These are phyloP conservation scores for Caenorhabditis virilis DNA, from an alignment of 2,888 invertebrate species.

Conservation along the genomic window DNA sequence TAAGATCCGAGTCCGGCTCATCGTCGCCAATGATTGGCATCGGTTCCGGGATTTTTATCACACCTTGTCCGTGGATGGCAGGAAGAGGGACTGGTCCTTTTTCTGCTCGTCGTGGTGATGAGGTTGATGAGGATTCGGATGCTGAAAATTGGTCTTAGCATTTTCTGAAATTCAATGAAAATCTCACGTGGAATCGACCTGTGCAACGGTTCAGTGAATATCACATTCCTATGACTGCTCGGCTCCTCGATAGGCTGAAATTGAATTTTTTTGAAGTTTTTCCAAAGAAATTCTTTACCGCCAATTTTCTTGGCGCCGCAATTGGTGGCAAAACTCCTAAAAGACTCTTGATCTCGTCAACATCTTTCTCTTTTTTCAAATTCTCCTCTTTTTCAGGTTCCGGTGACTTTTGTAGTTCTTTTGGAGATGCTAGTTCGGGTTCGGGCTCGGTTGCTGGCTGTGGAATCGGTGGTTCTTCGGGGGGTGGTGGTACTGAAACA, in stretches of 20 bases:
- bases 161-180: background rate
- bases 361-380: slow-evolving; percentile 1
- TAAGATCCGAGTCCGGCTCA: slow-evolving; percentile 12
- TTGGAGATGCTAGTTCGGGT: too few species aligned
- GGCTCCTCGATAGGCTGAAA: background rate
- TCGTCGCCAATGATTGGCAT: slow-evolving; percentile 5
- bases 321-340: slow-evolving; percentile 43
- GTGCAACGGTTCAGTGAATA: slow-evolving; percentile 61
- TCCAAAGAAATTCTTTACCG: background rate
- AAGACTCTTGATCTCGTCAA: slow-evolving; percentile 8
- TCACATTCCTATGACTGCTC: background rate
- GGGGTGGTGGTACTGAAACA: too few species aligned
- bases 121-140: slow-evolving; percentile 58
- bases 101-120: slow-evolving; percentile 39
- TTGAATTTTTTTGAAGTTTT: background rate
- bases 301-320: slow-evolving; percentile 30
- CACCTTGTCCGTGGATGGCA: slow-evolving; percentile 29
- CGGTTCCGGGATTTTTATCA: slow-evolving; percentile 21
- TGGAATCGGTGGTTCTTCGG: too few species aligned
- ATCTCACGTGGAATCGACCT: slow-evolving; percentile 61
- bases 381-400: background rate
- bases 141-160: slow-evolving; percentile 46
- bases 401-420: too few species aligned
- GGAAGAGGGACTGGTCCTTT: slow-evolving; percentile 39
- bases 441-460: too few species aligned